These are phyloP conservation scores for Neostethus bicornis DNA, from an alignment of 2,797 vertebrate genomes.

Conservation along the genomic window DNA sequence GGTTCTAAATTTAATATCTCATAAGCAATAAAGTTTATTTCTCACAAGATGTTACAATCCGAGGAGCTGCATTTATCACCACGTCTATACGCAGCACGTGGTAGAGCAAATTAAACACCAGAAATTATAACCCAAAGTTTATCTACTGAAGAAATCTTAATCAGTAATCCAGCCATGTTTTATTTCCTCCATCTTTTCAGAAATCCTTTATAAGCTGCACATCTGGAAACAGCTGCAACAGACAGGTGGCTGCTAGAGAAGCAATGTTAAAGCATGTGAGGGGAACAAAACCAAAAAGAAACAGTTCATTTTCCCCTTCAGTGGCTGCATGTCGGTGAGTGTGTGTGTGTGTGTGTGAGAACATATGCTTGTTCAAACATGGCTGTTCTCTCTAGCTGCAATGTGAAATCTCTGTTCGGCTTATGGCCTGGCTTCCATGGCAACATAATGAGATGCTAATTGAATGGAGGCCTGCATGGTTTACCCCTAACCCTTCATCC, in stretches of 20 bases:
- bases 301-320: conserved; percentile 41
- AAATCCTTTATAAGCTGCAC: background rate
- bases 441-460: conserved; percentile 83
- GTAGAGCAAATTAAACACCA: background rate
- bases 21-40: too few species aligned
- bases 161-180: background rate
- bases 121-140: background rate
- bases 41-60: too few species aligned
- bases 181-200: background rate
- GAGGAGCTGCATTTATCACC: too few species aligned
- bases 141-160: background rate
- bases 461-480: conserved; percentile 75
- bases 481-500: conserved; percentile 43
- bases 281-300: conserved; percentile 44
- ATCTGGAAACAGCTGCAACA: conserved; percentile 7
- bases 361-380: conserved; percentile 39
- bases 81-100: too few species aligned
- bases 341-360: background rate
- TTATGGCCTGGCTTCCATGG: conserved; percentile 71
- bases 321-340: conserved; percentile 2
- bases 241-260: conserved; percentile 25
- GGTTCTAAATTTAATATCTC: too few species aligned
- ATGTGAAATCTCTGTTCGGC: conserved; percentile 58
- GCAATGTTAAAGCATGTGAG: conserved; percentile 28
- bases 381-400: conserved; percentile 36